Evolutionary conservation across 2,113 vertebrate genomes (phyloP).

Genomic region (Notarius lentiginosus): DNA sequence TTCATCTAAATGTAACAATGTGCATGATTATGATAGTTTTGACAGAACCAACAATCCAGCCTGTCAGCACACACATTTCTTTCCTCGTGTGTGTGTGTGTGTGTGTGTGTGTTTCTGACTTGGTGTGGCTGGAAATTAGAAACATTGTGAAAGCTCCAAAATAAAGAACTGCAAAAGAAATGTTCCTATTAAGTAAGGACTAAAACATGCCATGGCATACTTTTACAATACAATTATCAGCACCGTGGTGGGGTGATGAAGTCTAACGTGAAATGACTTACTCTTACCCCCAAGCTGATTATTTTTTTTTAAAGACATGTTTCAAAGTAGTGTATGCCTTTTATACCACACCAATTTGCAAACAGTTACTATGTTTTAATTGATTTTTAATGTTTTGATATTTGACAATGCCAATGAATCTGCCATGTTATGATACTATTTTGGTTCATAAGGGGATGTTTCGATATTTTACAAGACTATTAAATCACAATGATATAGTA

Average conservation of each 20-base stretch:
- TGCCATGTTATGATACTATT: background rate
- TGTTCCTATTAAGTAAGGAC: background rate
- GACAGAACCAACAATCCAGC: slow-evolving; percentile 31
- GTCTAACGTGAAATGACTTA: background rate
- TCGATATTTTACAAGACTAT: background rate
- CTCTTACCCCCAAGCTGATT: background rate
- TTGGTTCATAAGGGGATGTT: background rate
- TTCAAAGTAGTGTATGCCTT: background rate
- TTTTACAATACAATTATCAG: no score
- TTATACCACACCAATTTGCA: background rate
- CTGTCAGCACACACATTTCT: slow-evolving; percentile 17
- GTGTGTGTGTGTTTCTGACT: slow-evolving; percentile 2
- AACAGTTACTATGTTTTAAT: background rate
- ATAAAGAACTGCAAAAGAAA: background rate
- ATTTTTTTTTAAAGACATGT: background rate
- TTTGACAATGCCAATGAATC: background rate
- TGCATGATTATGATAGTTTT: slow-evolving; percentile 31
- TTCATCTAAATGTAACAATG: slow-evolving; percentile 25
- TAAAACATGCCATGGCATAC: background rate
- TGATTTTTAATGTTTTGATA: background rate
- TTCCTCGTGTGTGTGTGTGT: slow-evolving; percentile 11
- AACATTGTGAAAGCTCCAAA: background rate
- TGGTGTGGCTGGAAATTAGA: background rate
- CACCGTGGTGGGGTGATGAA: background rate
- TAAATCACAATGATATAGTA: background rate